Conservation (phyloP, 2,113 vertebrate species). For the Mus musculus region GRCm39 chr11:93013001-93013500, state of each 20-base stretch:
- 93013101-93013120: not conserved
- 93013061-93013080: not conserved
- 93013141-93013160: constrained; percentile 3
- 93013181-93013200: not conserved
- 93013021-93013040: not conserved
- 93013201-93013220: not conserved
- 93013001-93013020: not conserved
- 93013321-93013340: not conserved
- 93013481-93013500: not conserved
- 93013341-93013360: not conserved
- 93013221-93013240: not conserved
- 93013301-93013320: not conserved
- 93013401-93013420: not conserved
- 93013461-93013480: constrained; percentile 23
- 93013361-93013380: not conserved
- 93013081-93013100: not conserved
- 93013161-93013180: not conserved
- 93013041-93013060: not conserved
- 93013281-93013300: not conserved
- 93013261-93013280: not conserved
- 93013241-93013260: not conserved
- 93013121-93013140: not conserved
- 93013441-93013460: not conserved
- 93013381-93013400: not conserved
- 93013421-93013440: constrained; percentile 39